phyloP scores from a whole-genome alignment of 1,140 invertebrate genomes.

The Procambarus clarkii region DNA sequence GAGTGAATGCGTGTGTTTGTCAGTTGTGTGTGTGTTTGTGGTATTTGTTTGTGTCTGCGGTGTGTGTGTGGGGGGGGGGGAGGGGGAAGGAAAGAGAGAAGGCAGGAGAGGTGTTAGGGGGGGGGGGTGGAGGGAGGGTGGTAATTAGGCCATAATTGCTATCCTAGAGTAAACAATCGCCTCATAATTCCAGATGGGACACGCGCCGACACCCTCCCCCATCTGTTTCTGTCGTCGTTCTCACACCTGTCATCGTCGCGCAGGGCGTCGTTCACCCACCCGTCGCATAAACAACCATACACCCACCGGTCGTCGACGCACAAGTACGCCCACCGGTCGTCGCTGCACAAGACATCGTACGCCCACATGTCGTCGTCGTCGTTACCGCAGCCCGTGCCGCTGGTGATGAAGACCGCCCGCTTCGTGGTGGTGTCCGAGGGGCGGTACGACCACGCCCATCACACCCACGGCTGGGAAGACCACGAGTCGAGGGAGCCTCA shows the following conservation, averaged over 20 bases:
- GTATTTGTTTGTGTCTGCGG: too few species aligned
- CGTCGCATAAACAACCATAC: not conserved
- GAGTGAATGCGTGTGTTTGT: not conserved
- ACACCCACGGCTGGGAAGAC: constrained; percentile 7
- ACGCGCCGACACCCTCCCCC: not conserved
- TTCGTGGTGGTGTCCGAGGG: constrained; percentile 53
- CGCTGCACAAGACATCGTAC: not conserved
- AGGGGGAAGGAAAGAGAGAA: too few species aligned
- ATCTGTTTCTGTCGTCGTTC: not conserved
- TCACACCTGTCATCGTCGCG: too few species aligned
- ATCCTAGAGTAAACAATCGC: not conserved
- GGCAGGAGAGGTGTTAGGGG: too few species aligned
- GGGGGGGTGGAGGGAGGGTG: too few species aligned
- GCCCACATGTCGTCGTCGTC: not conserved
- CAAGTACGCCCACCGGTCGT: not conserved
- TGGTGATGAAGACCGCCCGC: constrained; percentile 29
- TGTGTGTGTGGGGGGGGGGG: not conserved
- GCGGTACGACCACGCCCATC: constrained; percentile 36
- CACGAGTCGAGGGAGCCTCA: not conserved
- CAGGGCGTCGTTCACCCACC: too few species aligned
- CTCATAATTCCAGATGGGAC: not conserved
- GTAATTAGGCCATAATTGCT: not conserved
- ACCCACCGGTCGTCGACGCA: not conserved
- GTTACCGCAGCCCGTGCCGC: not conserved
- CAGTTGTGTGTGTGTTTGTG: too few species aligned